Conservation (phyloP, 2,888 invertebrate genomes). For the Dione vanillae region DNA sequence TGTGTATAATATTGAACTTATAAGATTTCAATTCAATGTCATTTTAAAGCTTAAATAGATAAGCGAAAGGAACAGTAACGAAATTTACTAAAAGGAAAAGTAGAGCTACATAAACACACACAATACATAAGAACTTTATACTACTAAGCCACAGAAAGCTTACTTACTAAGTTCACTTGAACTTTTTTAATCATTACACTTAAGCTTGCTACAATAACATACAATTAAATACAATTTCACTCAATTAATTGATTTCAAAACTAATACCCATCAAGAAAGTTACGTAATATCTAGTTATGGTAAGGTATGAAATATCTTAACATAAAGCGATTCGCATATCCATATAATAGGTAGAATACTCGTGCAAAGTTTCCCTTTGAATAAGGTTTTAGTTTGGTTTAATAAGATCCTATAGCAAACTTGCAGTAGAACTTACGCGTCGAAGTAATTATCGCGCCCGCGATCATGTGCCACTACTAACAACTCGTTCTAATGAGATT, state of each 20-base stretch:
- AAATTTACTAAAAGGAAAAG: too few relatives aligned
- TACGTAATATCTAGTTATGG: not conserved
- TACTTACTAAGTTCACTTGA: not conserved
- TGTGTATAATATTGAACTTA: too few relatives aligned
- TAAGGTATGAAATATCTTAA: conserved; percentile 6
- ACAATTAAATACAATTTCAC: conserved; percentile 4
- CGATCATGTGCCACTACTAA: conserved; percentile 40
- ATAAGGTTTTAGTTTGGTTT: conserved; percentile 28
- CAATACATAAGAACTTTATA: too few relatives aligned
- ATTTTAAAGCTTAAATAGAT: too few relatives aligned
- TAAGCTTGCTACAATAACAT: not conserved
- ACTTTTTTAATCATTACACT: conserved; percentile 5
- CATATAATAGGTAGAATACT: conserved; percentile 21
- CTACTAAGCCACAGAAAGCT: not conserved
- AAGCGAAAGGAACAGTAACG: too few relatives aligned
- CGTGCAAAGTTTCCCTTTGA: conserved; percentile 13
- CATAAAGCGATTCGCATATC: conserved; percentile 12
- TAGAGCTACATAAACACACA: too few relatives aligned
- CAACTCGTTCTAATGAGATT: conserved; percentile 43
- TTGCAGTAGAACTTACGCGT: conserved; percentile 39
- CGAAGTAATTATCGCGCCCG: conserved; percentile 41
- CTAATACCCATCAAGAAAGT: conserved; percentile 14
- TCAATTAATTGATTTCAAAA: conserved; percentile 6
- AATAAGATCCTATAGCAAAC: conserved; percentile 32
- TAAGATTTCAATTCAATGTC: too few relatives aligned